A percentile compares a stretch with the other conserved stretches of the same genome.
phyloP scores from a whole-genome alignment of 2,797 vertebrate species.

The Mycteria americana region DNA sequence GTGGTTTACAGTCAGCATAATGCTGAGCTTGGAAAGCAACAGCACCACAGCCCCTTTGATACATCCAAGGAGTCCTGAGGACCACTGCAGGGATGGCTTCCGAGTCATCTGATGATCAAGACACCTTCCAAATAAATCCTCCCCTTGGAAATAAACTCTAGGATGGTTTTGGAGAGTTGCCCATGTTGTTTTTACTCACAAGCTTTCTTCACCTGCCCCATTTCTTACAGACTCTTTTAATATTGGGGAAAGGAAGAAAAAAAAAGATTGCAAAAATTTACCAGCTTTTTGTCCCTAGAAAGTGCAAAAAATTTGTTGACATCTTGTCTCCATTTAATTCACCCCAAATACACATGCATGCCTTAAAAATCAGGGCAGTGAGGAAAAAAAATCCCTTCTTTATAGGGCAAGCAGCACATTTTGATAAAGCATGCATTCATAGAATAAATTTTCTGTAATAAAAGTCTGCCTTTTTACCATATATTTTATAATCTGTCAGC shows the following conservation, averaged over 20 bases:
- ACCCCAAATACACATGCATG: background rate
- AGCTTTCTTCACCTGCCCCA: background rate
- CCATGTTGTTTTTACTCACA: background rate
- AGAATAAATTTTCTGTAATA: background rate
- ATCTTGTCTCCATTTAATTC: background rate
- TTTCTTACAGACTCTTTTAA: background rate
- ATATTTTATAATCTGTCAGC: background rate
- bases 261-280: background rate
- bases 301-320: background rate
- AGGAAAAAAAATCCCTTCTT: background rate
- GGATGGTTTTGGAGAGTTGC: background rate
- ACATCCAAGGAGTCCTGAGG: background rate
- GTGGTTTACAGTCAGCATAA: background rate
- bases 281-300: background rate
- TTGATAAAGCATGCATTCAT: background rate
- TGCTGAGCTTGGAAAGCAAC: background rate
- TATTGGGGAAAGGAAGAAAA: rapidly evolving
- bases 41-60: background rate
- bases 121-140: background rate
- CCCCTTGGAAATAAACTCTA: background rate
- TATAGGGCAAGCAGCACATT: background rate
- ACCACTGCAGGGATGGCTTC: background rate
- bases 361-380: background rate
- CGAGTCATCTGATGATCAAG: background rate
- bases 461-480: background rate